Evolutionary conservation across 2,797 vertebrate species (phyloP), one percentile per base, ranked within the genome.

Genomic region (Xenopus petersii): DNA sequence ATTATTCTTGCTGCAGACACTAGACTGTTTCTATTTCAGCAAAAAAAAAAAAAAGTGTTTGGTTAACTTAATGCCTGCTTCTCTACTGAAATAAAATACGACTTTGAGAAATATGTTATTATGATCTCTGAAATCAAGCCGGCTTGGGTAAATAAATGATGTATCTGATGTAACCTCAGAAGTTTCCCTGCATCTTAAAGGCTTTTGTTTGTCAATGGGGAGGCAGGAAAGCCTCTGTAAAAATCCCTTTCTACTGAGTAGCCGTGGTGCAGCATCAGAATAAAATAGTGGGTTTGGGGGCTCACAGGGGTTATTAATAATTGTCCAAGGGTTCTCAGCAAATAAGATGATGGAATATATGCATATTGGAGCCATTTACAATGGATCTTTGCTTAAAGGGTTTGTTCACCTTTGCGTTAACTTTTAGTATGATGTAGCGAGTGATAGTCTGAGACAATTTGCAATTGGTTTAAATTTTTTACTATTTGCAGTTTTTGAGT

Each of bases 111-210:
- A 46, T 77, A 69, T 80, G 75, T 73, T 85, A 86, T 87, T 82
- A 84, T 82, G 83, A 82, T 83, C 83, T 82, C 77, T 80, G 82
- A 84, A 87, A 84, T 81, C 77, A 76, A 80, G 80, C 75, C 76
- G 74, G 71, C 82, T 74, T 81, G 79, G 79, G 80, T 85, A 86
- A 85, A 86, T 85, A 84, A 82, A 83, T 84, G 68, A 63, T 77
- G 83, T 17, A 79, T 84, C 60, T 80, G 77, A 71, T 82, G 77
- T 75, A 82, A 84, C 81, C 81, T 77, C 81, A 67, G 58, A 71
- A 73, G 73, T 81, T 80, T 81, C 26, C 26, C 26, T 30, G 26
- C 26, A 30, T 30, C 70, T 68, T 73, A 68, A 71, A 64, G 70
- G 58, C 36, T 68, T 77, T 59, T 58, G 70, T 77, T 71, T 62